Evolutionary conservation across 2,113 vertebrate species (phyloP).

Genomic region (Anas platyrhynchos): DNA sequence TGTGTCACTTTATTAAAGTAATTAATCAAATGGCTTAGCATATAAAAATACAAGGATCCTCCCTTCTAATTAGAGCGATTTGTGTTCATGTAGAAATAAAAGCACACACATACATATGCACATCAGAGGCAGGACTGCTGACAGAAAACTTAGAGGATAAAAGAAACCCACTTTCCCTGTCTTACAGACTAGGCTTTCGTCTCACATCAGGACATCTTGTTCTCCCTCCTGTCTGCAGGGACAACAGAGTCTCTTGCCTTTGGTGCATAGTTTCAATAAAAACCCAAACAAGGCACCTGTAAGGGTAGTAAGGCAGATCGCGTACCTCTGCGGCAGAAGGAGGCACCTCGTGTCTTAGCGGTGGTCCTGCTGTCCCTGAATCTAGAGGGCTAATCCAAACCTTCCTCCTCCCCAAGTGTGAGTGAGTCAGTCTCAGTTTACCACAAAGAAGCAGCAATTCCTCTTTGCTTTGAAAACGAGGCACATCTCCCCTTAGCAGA

Average conservation of each 20-base stretch:
- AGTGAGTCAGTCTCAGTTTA: neutral
- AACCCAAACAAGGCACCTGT: slow-evolving; percentile 60
- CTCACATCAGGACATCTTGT: neutral
- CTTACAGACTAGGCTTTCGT: neutral
- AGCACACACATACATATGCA: neutral
- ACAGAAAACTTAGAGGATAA: neutral
- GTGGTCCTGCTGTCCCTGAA: neutral
- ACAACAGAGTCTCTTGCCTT: neutral
- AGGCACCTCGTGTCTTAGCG: neutral
- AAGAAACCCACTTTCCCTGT: slow-evolving; percentile 7
- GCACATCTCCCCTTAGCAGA: neutral
- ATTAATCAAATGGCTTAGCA: slow-evolving; percentile 31
- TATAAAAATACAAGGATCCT: slow-evolving; percentile 48
- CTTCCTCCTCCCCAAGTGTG: neutral
- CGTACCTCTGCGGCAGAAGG: neutral
- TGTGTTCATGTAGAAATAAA: slow-evolving; percentile 13
- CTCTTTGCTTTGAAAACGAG: neutral
- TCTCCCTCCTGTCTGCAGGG: neutral
- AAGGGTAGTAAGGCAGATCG: slow-evolving; percentile 58
- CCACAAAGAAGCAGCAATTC: neutral
- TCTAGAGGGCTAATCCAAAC: neutral
- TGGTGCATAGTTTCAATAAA: slow-evolving; percentile 31
- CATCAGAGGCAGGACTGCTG: neutral
- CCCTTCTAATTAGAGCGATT: neutral
- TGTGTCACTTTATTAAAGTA: slow-evolving; percentile 12